Evolutionary conservation across 2,888 invertebrate species (phyloP), one percentile per base, ranked within the genome.

Genomic region (Phrixothrix hirtus): DNA sequence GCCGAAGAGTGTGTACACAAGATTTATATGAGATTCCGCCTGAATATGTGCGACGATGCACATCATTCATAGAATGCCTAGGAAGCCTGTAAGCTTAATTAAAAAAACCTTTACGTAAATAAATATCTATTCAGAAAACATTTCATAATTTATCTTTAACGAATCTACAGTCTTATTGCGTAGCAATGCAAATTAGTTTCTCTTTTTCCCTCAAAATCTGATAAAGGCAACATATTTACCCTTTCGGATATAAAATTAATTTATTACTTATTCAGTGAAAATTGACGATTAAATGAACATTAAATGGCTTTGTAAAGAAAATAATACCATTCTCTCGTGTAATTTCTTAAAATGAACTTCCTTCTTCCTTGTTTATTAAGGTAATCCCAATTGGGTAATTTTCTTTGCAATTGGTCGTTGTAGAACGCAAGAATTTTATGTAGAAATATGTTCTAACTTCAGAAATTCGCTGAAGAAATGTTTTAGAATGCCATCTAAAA

Each of bases 401-500:
- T 56, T 39, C 36, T 37, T 43, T 47, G 48, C 44, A 57, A 57
- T 45, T 49, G 46, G 34, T 44, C 44, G 48, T 44, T 35, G 32
- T 34, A 44, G 25, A 17, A 42, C 42, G 15, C 32, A 31, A 42
- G 11, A 31, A 42, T 42, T 42, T 42, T 13, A 26, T 37, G 11
- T 37, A 37, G 25, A 37, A 37, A 5, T 21, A 21, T 5, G 21
- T 21, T 21, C 21, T 3, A 21, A 21, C 30, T 16, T 21, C 17
- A 12, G n/a, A 31, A 17, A 12, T 41, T 5, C 31, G 26, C 30
- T 14, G 12, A 16, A 21, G 30, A 31, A 21, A n/a, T 30, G 13
- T 31, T 30, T 30, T 29, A 44, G 50, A 56, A 59, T 59, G 57
- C 52, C 60, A 61, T 65, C 58, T 60, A 63, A 63, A 66, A 66